A percentile compares a stretch with the other conserved stretches of the same genome.
Evolutionary conservation across 2,113 vertebrate genomes (phyloP).

Genomic region (Burhinus oedicnemus): DNA sequence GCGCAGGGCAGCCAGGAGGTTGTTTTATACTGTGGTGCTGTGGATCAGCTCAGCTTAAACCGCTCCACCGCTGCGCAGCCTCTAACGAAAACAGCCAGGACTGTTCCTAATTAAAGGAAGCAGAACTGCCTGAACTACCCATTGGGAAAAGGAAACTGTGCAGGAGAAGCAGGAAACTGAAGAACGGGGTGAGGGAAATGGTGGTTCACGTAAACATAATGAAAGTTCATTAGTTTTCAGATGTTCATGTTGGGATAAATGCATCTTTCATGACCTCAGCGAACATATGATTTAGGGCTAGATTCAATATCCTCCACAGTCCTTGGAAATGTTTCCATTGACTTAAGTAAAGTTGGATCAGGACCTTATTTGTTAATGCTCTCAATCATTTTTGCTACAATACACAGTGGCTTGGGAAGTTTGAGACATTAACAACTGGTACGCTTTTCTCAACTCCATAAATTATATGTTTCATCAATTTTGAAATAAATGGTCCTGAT

Average conservation of each 20-base stretch:
- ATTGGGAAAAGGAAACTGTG: slow-evolving; percentile 44
- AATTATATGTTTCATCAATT: neutral
- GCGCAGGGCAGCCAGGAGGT: neutral
- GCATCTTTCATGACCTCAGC: neutral
- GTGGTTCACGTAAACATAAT: neutral
- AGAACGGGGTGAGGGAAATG: slow-evolving; percentile 43
- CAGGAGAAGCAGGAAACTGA: slow-evolving; percentile 43
- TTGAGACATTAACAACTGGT: neutral
- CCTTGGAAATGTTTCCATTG: slow-evolving; percentile 16
- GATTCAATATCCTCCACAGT: neutral
- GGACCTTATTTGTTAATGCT: slow-evolving; percentile 5
- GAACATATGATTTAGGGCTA: neutral
- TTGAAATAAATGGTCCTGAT: neutral
- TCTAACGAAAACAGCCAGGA: neutral
- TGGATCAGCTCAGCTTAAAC: neutral
- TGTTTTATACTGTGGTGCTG: neutral
- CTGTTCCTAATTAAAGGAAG: slow-evolving; percentile 60
- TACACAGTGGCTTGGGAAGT: neutral
- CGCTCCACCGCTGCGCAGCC: neutral
- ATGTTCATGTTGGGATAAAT: neutral
- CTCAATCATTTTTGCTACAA: neutral
- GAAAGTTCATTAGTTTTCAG: slow-evolving; percentile 33
- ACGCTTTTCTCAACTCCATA: neutral
- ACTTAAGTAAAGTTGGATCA: slow-evolving; percentile 5
- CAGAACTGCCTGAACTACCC: slow-evolving; percentile 26